Evolutionary conservation across 2,888 invertebrate genomes (phyloP), one percentile per base, ranked within the genome.

Genomic region (Opisthograptis luteolata): DNA sequence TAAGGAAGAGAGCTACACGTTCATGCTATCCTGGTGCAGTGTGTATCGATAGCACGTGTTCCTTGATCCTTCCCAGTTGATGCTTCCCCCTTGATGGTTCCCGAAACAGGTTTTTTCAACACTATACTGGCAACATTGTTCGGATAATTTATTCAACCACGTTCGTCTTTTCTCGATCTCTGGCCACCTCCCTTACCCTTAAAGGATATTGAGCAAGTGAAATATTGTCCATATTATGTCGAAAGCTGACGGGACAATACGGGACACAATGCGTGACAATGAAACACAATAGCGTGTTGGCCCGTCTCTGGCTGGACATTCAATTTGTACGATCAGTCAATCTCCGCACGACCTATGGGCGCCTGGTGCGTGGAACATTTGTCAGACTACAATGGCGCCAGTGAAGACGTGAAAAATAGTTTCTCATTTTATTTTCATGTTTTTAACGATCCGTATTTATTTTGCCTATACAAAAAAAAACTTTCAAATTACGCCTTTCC

Each of bases 281-380:
- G 44, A 35, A 60, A 74, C 69, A 85, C 86, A 87, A 87, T 81
- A 63, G 76, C 64, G 64, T 71, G 75, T 76, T 75, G 77, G 78
- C 74, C 72, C 68, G 66, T 66, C 74, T 72, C 81, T 81, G 76
- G 36, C 30, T 81, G 73, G 79, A 80, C 81, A 81, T 86, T 86
- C 86, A 87, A 87, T 87, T 87, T 86, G 83, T 79, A 73, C 81
- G 81, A 83, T 80, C 85, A 80, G 85, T 84, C 85, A 84, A 84
- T 84, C 83, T 81, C 81, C 78, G 65, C 73, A 74, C 75, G 71
- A 74, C 66, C 68, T 71, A 72, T 84, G 79, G 68, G 70, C 64
- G 74, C 84, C 80, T 80, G 74, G 85, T 81, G 62, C 70, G 70
- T 69, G 52, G 49, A 56, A 62, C 82, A 73, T 78, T 86, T 87